Evolutionary conservation across 1,140 invertebrate species (phyloP).

Genomic region (Pseudomyrmex sp.): DNA sequence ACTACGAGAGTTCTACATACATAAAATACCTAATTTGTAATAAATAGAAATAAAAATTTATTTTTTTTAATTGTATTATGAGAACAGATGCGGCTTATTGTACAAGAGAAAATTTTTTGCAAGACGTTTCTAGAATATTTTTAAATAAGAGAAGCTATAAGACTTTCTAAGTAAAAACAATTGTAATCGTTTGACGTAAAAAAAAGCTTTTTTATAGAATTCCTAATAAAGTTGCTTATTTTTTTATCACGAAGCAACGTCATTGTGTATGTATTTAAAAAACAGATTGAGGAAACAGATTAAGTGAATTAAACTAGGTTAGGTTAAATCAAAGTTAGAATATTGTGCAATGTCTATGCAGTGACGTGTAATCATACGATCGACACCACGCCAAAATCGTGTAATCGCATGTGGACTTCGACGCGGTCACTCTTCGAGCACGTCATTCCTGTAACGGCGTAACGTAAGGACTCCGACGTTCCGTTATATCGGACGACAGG

Average conservation of each 20-base stretch:
- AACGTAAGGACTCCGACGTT: constrained; percentile 62
- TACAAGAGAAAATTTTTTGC: no score
- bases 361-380: constrained; percentile 20
- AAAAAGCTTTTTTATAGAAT: no score
- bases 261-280: no score
- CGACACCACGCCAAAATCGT: constrained; percentile 45
- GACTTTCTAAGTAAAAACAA: no score
- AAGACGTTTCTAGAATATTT: no score
- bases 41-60: not conserved
- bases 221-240: no score
- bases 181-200: no score
- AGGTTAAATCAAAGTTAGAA: not conserved
- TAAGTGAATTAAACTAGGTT: constrained; percentile 4
- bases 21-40: constrained; percentile 23
- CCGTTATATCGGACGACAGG: constrained; percentile 63
- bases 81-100: no score
- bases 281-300: no score
- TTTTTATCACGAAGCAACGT: no score
- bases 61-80: not conserved
- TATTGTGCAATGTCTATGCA: not conserved
- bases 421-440: constrained; percentile 52
- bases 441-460: constrained; percentile 45
- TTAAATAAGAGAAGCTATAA: no score
- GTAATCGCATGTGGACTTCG: constrained; percentile 50
- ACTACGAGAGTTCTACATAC: not conserved